phyloP scores from a whole-genome alignment of 2,113 vertebrate genomes.

The sheep (Ovis aries) region ARS-UI_Ramb_v3.0 NC_056067.1:23511001-23511500 shows the following conservation, averaged over 20 bases:
- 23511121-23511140: not conserved
- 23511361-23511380: not conserved
- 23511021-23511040: not conserved
- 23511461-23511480: fast-evolving
- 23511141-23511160: not conserved
- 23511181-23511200: no score
- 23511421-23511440: not conserved
- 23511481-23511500: not conserved
- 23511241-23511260: not conserved
- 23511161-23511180: not conserved
- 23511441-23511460: not conserved
- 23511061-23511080: not conserved
- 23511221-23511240: not conserved
- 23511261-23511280: not conserved
- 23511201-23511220: not conserved
- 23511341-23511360: not conserved
- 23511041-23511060: not conserved
- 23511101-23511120: not conserved
- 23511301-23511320: not conserved
- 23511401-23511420: not conserved
- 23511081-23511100: not conserved
- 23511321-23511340: not conserved
- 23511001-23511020: not conserved
- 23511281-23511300: not conserved
- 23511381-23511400: not conserved